Evolutionary conservation across 2,888 invertebrate genomes (phyloP), one percentile per base, ranked within the genome.

Genomic region (Acleris emargana): DNA sequence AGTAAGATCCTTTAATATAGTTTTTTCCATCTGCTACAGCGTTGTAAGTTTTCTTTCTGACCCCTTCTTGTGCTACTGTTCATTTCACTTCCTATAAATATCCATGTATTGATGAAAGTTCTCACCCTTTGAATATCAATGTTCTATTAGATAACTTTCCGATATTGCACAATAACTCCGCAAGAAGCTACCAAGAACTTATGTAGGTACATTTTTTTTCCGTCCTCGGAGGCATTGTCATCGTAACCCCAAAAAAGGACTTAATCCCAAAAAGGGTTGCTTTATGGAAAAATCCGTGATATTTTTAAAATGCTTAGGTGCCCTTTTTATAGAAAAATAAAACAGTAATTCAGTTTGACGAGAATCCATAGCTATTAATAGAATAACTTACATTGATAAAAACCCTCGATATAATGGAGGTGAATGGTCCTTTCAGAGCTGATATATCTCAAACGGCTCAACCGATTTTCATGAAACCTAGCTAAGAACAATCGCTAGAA

Each of bases 211-310:
- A 51, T 61, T 9, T 61, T 66, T 66, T 60, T 66, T 57, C 42
- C 18, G 9, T 18, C 49, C 53, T 38, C 58, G 32, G 58, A 25
- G 57, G 61, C 58, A 63, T 59, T 62, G 71, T 68, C 69, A 70
- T 68, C 72, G 67, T 68, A 54, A 57, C 71, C 74, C 79, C 77
- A 76, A 77, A 75, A 53, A 57, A 72, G 67, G 59, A 51, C 71
- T 64, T 83, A 84, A 84, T 83, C 84, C 82, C 59, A 20, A 79
- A 83, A 84, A 83, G 82, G 84, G 84, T 84, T 79, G 62, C 62
- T 43, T 45, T 43, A 54, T 54, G 62, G 57, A 62, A 62, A 59
- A 58, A 32, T 58, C 42, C 18, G 22, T 32, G 57, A 62, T 62
- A 62, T 62, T 67, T 67, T 62, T 53, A 58, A 58, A 67, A 50